These are phyloP conservation scores for Anarrhichthys ocellatus DNA, from an alignment of 2,113 vertebrate genomes.

Conservation along the genomic window DNA sequence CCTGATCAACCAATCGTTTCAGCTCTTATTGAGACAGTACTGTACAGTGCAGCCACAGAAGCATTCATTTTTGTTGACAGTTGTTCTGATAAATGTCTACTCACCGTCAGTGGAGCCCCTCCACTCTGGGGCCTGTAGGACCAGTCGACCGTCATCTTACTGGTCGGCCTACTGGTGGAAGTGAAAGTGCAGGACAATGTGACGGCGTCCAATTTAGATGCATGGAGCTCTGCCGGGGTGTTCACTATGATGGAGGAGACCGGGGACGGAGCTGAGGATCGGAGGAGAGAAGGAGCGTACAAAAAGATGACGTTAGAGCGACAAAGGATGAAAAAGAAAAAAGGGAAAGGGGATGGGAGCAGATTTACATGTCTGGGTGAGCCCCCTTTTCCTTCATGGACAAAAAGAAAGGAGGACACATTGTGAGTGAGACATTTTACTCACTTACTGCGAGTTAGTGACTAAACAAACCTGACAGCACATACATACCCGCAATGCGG, in stretches of 20 bases:
- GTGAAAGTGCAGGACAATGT: conserved; percentile 88
- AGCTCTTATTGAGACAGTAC: background rate
- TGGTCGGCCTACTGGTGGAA: conserved; percentile 83
- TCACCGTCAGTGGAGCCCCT: conserved; percentile 78
- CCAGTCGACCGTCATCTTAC: conserved; percentile 90
- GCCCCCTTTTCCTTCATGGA: background rate
- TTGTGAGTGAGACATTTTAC: background rate
- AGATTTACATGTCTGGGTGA: conserved; percentile 10
- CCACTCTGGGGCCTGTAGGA: conserved; percentile 84
- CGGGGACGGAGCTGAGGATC: conserved; percentile 68
- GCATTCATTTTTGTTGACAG: background rate
- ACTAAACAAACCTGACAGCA: conserved; percentile 11
- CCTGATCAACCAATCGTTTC: background rate
- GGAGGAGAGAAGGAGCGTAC: background rate
- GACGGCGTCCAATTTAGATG: conserved; percentile 82
- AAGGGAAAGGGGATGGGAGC: background rate
- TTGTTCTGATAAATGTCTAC: conserved; percentile 29
- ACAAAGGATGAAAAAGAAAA: background rate
- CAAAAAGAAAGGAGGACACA: background rate
- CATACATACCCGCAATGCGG: background rate
- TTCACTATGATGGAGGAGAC: conserved; percentile 84
- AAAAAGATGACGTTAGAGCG: background rate
- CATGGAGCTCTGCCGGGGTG: conserved; percentile 81
- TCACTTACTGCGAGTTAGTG: background rate
- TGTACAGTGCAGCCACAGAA: background rate